Evolutionary conservation across 2,888 invertebrate species (phyloP), one percentile per base, ranked within the genome.

Genomic region (Abrostola tripartita): DNA sequence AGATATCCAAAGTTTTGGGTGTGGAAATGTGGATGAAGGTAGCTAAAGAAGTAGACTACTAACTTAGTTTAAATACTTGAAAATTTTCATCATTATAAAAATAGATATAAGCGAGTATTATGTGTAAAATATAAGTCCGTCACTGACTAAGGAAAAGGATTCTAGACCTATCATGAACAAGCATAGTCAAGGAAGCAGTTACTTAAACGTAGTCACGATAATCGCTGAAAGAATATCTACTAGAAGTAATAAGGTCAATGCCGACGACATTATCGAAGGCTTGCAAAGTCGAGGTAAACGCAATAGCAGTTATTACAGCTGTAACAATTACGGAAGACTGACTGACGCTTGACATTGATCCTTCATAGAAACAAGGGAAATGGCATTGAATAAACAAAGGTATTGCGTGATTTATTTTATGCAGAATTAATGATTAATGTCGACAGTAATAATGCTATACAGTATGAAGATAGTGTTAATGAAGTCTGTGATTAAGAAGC

Each of bases 211-310:
- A 24, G n/a, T n/a, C n/a, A n/a, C n/a, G n/a, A 1, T 44, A 14
- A 40, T 40, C 5, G 10, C 9, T 24, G 9, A 14, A 12, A 24
- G 9, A 5, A 24, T 47, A 9, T 5, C 4, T 14, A 47, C 11
- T 47, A 9, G 52, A 50, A 44, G 44, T 24, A 76, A 57, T 47
- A 60, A 62, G 65, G 69, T 59, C 78, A 74, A 65, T 52, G 69
- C 9, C 58, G 59, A 56, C 53, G 14, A 35, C 11, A 57, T 58
- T 53, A 11, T 52, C 69, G 62, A 52, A 55, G 37, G 38, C 35
- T 54, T 35, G 42, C 69, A 75, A 63, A 52, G 37, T 50, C 51
- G 54, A 71, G 76, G 55, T 60, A 50, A 59, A 63, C 10, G 37
- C 62, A 38, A 56, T 59, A 52, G 9, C 44, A 56, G 42, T 41